Evolutionary conservation across 2,113 vertebrate genomes (phyloP).

Genomic region (Butorides virescens): DNA sequence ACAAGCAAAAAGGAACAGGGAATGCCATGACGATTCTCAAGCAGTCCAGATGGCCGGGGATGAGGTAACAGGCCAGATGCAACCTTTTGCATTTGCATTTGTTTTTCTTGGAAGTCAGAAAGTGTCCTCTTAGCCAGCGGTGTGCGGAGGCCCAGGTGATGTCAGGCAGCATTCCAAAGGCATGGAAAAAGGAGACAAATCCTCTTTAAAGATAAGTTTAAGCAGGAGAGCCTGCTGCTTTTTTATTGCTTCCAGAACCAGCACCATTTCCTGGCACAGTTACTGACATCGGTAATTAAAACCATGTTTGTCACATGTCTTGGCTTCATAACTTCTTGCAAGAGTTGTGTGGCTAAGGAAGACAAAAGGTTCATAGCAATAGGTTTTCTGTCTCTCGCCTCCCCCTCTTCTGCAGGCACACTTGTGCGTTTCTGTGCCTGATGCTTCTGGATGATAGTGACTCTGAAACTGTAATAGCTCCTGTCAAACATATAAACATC

Average conservation of each 20-base stretch:
- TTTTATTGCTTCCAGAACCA: slow-evolving; percentile 13
- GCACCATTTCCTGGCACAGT: not conserved
- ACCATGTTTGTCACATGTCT: not conserved
- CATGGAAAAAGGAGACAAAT: slow-evolving; percentile 10
- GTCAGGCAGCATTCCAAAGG: not conserved
- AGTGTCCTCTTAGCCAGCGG: not conserved
- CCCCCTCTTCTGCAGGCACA: not conserved
- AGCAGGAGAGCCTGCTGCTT: not conserved
- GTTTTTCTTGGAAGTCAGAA: slow-evolving; percentile 45
- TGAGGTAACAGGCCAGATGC: slow-evolving; percentile 44
- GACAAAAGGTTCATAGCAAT: not conserved
- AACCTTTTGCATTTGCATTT: not conserved
- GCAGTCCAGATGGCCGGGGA: not conserved
- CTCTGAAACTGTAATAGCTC: not conserved
- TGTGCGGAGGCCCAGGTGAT: not conserved
- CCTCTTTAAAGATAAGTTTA: not conserved
- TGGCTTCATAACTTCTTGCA: not conserved
- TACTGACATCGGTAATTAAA: not conserved
- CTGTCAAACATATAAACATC: not conserved
- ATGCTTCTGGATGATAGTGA: not conserved
- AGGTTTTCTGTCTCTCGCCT: not conserved
- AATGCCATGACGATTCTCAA: not conserved
- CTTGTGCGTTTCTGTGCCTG: not conserved
- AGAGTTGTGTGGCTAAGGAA: not conserved
- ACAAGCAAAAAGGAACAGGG: not conserved